These are phyloP conservation scores for Seira sanloemensis DNA, from an alignment of 2,888 invertebrate genomes.

Conservation along the genomic window DNA sequence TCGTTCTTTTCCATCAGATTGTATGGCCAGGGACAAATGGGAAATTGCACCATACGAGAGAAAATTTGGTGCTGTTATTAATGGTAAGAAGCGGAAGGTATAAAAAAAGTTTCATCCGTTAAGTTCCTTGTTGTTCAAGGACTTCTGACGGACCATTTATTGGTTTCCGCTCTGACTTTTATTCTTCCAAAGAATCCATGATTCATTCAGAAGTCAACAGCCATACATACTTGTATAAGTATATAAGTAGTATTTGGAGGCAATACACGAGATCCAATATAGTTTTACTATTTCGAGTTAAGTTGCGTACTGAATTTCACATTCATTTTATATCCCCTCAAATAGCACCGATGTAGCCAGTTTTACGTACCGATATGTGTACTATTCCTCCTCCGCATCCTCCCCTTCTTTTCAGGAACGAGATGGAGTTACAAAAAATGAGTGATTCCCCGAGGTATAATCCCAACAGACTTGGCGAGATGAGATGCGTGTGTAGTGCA, in stretches of 20 bases:
- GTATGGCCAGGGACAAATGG: neutral
- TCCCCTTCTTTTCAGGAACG: neutral
- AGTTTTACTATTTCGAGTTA: too few species aligned
- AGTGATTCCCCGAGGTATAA: constrained; percentile 43
- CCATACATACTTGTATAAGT: too few species aligned
- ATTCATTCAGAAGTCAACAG: neutral
- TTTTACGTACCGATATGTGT: neutral
- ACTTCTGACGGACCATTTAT: constrained; percentile 5
- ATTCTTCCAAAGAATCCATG: neutral
- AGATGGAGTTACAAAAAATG: constrained; percentile 48
- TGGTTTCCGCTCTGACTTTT: constrained; percentile 15
- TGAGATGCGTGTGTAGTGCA: constrained; percentile 6
- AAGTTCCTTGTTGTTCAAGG: neutral
- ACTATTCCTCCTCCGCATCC: neutral
- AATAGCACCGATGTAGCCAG: too few species aligned
- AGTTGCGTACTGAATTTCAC: too few species aligned
- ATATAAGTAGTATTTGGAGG: too few species aligned
- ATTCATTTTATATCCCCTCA: too few species aligned
- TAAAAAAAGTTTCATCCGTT: neutral
- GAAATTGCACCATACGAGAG: neutral
- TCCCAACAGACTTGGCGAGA: constrained; percentile 21
- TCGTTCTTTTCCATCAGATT: constrained; percentile 18
- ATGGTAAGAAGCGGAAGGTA: constrained; percentile 3
- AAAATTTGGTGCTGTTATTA: constrained; percentile 36
- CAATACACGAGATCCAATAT: too few species aligned